phyloP scores from a whole-genome alignment of 2,797 vertebrate species.

The Acomys russatus region DNA sequence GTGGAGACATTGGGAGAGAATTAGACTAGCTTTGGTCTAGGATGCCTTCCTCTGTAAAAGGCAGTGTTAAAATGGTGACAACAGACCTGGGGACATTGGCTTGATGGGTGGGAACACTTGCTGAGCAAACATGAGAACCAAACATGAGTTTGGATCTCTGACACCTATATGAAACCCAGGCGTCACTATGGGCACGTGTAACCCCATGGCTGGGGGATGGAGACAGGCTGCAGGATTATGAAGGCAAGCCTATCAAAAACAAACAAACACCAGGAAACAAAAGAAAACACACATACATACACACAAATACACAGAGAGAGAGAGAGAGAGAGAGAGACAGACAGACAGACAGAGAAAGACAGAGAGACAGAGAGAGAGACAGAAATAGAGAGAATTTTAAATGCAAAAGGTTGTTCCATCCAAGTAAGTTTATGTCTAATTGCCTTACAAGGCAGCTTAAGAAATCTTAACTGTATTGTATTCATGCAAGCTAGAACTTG shows the following conservation, averaged over 20 bases:
- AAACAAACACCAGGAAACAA: not conserved
- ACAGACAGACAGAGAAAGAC: not conserved
- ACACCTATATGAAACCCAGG: not conserved
- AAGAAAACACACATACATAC: not conserved
- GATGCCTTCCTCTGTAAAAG: not conserved
- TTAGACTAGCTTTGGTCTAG: not conserved
- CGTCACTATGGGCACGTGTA: not conserved
- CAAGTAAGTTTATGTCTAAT: not conserved
- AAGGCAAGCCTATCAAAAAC: not conserved
- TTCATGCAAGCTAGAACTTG: not conserved
- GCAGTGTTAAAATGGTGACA: not conserved
- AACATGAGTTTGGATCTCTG: not conserved
- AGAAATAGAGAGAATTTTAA: not conserved
- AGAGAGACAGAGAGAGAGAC: not conserved
- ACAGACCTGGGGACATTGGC: not conserved
- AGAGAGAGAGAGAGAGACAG: no score
- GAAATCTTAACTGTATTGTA: not conserved
- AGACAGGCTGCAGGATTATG: not conserved
- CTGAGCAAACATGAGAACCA: not conserved
- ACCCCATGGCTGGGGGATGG: not conserved
- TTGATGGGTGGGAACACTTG: not conserved
- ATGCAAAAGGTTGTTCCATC: not conserved
- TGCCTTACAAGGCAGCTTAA: conserved; percentile 1
- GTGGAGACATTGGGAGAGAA: conserved; percentile 3
- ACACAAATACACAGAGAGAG: not conserved